Conservation (phyloP, 2,888 invertebrate species). For the Odontocolon sp. region DNA sequence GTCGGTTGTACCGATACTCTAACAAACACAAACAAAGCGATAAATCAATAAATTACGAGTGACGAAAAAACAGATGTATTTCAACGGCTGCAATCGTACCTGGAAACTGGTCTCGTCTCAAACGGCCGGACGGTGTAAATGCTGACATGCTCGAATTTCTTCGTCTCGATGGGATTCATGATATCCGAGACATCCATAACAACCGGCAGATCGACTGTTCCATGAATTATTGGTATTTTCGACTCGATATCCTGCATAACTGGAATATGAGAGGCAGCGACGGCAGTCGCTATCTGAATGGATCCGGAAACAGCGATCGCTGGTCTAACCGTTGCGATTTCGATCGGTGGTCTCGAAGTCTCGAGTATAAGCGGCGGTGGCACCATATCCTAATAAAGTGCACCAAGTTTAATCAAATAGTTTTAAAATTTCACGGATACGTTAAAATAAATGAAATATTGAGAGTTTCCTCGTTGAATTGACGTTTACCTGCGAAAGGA, state of each 20-base stretch:
- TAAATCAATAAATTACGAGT: background rate
- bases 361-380: conserved; percentile 73
- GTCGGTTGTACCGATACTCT: conserved; percentile 73
- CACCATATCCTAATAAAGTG: conserved; percentile 74
- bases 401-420: conserved; percentile 4
- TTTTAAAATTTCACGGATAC: background rate
- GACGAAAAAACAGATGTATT: background rate
- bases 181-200: conserved; percentile 76
- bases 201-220: conserved; percentile 78
- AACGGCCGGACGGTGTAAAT: conserved; percentile 77
- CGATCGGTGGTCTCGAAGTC: conserved; percentile 68
- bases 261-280: conserved; percentile 77
- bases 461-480: background rate
- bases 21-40: background rate
- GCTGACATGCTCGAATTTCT: conserved; percentile 74
- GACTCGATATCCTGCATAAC: conserved; percentile 77
- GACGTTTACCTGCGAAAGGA: conserved; percentile 74
- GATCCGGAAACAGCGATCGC: conserved; percentile 77
- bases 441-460: background rate
- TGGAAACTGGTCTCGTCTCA: conserved; percentile 73
- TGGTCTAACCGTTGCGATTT: conserved; percentile 74
- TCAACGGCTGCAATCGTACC: conserved; percentile 62
- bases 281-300: conserved; percentile 78
- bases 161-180: conserved; percentile 70
- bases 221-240: conserved; percentile 79